Percentiles rank a stretch among this genome's conserved stretches.
Evolutionary conservation across 1,140 invertebrate genomes (phyloP).

Genomic region (Venturia canescens): DNA sequence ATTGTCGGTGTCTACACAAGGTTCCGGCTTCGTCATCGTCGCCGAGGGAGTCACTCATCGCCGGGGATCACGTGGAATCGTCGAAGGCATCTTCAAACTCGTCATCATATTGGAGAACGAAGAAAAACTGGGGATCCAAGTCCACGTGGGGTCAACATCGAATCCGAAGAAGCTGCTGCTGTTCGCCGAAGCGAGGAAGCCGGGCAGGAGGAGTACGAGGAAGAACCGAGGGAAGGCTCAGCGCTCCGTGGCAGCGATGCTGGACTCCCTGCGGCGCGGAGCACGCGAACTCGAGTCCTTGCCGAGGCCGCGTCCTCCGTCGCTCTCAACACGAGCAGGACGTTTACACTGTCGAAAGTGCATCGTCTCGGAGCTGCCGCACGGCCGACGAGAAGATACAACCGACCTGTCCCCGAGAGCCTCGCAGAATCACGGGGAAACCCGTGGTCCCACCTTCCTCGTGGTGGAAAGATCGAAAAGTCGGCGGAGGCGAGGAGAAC

Average conservation of each 20-base stretch:
- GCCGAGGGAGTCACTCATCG: background rate
- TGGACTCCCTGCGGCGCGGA: constrained; percentile 64
- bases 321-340: constrained; percentile 26
- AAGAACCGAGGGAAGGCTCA: constrained; percentile 56
- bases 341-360: background rate
- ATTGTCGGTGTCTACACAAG: background rate
- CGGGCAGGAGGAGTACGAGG: constrained; percentile 23
- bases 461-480: too few species aligned
- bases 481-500: background rate
- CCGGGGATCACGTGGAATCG: background rate
- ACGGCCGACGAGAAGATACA: constrained; percentile 41
- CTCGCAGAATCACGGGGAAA: background rate
- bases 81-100: background rate
- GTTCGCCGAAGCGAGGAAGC: constrained; percentile 41
- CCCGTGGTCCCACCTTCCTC: background rate
- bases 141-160: constrained; percentile 17
- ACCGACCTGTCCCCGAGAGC: background rate
- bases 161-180: constrained; percentile 39
- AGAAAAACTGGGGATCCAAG: background rate
- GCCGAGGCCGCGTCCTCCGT: constrained; percentile 51
- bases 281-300: constrained; percentile 60
- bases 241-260: constrained; percentile 71
- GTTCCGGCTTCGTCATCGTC: background rate
- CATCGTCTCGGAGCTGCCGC: constrained; percentile 1
- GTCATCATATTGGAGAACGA: background rate